A percentile compares a stretch with the other conserved stretches of the same genome.
Evolutionary conservation across 2,113 vertebrate species (phyloP).

Genomic region (Gambusia affinis): DNA sequence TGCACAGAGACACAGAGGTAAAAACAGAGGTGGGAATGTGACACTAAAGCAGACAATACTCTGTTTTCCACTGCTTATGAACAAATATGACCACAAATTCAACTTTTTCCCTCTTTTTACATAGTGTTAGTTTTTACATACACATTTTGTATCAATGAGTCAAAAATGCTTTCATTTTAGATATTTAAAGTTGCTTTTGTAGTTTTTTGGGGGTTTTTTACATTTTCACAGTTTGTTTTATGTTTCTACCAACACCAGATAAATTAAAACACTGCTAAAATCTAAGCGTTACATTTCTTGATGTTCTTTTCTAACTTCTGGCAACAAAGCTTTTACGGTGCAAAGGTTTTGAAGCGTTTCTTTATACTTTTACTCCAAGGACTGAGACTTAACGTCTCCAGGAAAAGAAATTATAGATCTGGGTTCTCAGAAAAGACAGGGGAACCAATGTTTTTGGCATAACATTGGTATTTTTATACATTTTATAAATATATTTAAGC

Average conservation of each 20-base stretch:
- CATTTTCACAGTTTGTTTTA: not conserved
- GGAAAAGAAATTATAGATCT: not conserved
- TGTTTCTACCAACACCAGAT: not conserved
- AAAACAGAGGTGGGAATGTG: constrained; percentile 41
- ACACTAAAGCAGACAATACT: constrained; percentile 21
- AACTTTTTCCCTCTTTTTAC: not conserved
- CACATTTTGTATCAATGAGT: not conserved
- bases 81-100: not conserved
- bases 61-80: constrained; percentile 33
- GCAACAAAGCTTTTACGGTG: no score
- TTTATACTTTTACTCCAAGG: not conserved
- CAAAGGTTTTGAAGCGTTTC: not conserved
- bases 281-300: not conserved
- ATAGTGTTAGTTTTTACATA: not conserved
- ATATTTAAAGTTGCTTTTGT: not conserved
- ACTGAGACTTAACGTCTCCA: not conserved
- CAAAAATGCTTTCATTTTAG: not conserved
- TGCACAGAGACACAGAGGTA: constrained; percentile 54
- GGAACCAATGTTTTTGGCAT: no score
- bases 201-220: not conserved
- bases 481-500: not conserved
- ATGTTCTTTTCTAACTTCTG: no score
- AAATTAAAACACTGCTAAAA: not conserved
- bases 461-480: not conserved
- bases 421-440: not conserved